These are phyloP conservation scores for Melitaea athalia DNA, from an alignment of 2,888 invertebrate species.

Conservation along the genomic window DNA sequence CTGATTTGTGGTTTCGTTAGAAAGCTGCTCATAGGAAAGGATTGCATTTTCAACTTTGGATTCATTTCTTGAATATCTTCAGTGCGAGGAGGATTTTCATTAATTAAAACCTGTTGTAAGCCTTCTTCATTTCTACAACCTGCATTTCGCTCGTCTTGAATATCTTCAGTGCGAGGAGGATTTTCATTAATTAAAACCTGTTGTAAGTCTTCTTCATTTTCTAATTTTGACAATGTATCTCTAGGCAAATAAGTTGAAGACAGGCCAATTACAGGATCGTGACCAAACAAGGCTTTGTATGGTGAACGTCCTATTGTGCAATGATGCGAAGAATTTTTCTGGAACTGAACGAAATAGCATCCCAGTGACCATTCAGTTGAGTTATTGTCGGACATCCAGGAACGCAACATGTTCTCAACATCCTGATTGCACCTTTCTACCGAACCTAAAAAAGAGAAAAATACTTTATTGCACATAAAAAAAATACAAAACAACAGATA, in stretches of 20 bases:
- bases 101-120: no score
- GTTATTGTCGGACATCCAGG: slow-evolving; percentile 47
- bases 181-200: slow-evolving; percentile 52
- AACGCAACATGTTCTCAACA: slow-evolving; percentile 45
- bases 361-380: neutral
- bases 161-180: no score
- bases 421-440: slow-evolving; percentile 41
- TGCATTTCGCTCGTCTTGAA: no score
- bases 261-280: slow-evolving; percentile 32
- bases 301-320: slow-evolving; percentile 43
- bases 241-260: neutral
- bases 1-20: no score
- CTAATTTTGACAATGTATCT: neutral
- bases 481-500: no score
- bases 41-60: neutral
- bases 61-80: no score
- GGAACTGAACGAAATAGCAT: slow-evolving; percentile 35
- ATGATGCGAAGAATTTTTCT: slow-evolving; percentile 42
- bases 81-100: no score
- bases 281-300: slow-evolving; percentile 40
- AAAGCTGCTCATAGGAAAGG: no score
- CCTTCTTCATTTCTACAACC: no score
- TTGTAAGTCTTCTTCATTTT: neutral
- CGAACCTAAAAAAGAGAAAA: no score
- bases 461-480: no score